Base-by-base conservation (phyloP, 2,113 vertebrate species). In the Tonatia bakeri region DNA sequence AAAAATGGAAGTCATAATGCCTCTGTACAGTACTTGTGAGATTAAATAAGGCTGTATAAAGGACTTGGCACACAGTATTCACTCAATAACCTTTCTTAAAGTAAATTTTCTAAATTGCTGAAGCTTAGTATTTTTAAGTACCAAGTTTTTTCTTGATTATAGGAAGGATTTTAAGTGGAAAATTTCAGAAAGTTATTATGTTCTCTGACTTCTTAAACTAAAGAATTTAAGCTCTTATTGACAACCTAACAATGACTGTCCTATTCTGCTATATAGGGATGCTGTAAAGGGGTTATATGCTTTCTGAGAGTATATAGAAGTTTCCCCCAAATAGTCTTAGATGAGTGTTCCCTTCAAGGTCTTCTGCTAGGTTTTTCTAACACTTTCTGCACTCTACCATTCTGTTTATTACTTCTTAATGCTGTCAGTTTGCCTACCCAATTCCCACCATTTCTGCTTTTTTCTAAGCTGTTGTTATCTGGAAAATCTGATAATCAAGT, bases 71-170 rank as follows among this genome's bases (percentile, higher is more conserved):
- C 36, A 31, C 12, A 56, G 47, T 45, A 86, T 45, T 86, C 91
- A 88, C 50, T 94, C 50, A 85, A 85, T 90, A 77, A 92, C 75
- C 31, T 81, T 94, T 94, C 65, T 31, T 8, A 81, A 90, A 84
- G 77, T 77, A 96, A 82, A 77, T 85, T 92, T 94, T 92, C 92
- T 95, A 94, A 92, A 96, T 92, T 95, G 95, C 81, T 94, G 87
- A 96, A 97, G 69, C 70, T 96, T 87, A 47, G 26, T 73, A 38
- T 95, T 96, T 96, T 92, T 84, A 96, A 94, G 84, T 81, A 82
- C 61, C 36, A 94, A 81, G 65, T 11, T 36, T 94, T 90, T 91
- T 52, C 77, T 59, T 89, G 77, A 98, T 94, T 91, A 96, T 93
- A 89, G 61, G 64, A 73, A 95, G 92, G 38, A 64, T 95, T 92